Base-by-base conservation (phyloP, 2,888 invertebrate genomes). In the Carpatolechia fugitivella region DNA sequence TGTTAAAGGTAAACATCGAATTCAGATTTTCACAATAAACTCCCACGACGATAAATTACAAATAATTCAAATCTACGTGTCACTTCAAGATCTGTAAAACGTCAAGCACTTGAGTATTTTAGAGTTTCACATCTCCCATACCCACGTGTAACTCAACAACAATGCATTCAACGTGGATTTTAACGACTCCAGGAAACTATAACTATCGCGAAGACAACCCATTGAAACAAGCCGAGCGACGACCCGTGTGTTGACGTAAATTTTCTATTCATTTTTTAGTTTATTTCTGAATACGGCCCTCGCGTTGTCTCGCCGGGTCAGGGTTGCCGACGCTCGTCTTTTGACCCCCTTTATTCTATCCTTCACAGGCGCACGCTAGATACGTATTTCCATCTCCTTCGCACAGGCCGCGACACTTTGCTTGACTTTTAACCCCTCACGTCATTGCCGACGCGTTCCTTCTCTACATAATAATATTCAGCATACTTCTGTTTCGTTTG, bases 241-340 rank as follows among this genome's bases (percentile, higher is more conserved):
- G 64, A 69, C 70, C 60, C 64, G 61, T 61, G 56, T 54, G 57
- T 61, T 47, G 13, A 44, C 47, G 30, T 47, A 31, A 51, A 51
- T 30, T 38, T 51, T 51, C 18, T 6, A 54, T 52, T 40, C 48
- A 48, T 64, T 68, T 70, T 66, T 63, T 60, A 63, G 52, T 56
- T 52, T 54, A 68, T 49, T 36, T 14, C 80, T 67, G 62, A 87
- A 73, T 89, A 56, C 89, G 85, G 76, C 85, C 88, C 88, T 70
- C 66, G 63, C 59, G 58, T 57, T 59, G 80, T 78, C 80, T 76
- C 75, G 74, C 72, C 84, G 83, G 89, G 88, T 90, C 89, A 90
- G 88, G 90, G 89, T 85, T 88, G 84, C 74, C 79, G 80, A 77
- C 87, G 77, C 83, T 84, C 85, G 89, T 86, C 87, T 88, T 88